These are phyloP conservation scores for Ciconia stormi DNA, from an alignment of 2,113 vertebrate species.

Conservation along the genomic window DNA sequence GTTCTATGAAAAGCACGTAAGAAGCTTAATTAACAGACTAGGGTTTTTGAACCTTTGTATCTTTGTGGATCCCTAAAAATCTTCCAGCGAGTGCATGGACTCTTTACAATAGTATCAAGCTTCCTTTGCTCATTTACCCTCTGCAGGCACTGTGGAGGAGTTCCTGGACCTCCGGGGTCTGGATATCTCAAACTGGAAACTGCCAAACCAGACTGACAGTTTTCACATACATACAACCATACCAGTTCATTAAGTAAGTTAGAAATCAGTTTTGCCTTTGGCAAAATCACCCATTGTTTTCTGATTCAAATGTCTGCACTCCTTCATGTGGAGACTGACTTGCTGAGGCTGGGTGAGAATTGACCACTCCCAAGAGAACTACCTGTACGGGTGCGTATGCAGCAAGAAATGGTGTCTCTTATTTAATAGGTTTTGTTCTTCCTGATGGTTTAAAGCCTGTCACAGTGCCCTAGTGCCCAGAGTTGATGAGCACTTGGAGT, in stretches of 20 bases:
- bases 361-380: not conserved
- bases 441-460: not conserved
- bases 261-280: not conserved
- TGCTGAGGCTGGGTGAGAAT: not conserved
- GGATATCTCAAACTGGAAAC: not conserved
- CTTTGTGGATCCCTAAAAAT: not conserved
- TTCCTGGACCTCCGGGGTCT: not conserved
- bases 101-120: not conserved
- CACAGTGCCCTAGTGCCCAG: not conserved
- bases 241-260: not conserved
- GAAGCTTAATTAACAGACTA: not conserved
- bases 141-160: not conserved
- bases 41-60: not conserved
- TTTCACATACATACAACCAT: not conserved
- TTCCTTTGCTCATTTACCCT: not conserved
- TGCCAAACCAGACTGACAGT: not conserved
- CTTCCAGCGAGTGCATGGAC: not conserved
- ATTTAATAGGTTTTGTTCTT: not conserved
- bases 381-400: not conserved
- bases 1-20: not conserved
- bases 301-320: not conserved
- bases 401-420: not conserved
- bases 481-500: not conserved
- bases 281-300: not conserved
- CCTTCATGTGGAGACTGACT: not conserved